A percentile compares a stretch with the other conserved stretches of the same genome.
Conservation (phyloP, 1,140 invertebrate species). For the Trachymyrmex septentrionalis region DNA sequence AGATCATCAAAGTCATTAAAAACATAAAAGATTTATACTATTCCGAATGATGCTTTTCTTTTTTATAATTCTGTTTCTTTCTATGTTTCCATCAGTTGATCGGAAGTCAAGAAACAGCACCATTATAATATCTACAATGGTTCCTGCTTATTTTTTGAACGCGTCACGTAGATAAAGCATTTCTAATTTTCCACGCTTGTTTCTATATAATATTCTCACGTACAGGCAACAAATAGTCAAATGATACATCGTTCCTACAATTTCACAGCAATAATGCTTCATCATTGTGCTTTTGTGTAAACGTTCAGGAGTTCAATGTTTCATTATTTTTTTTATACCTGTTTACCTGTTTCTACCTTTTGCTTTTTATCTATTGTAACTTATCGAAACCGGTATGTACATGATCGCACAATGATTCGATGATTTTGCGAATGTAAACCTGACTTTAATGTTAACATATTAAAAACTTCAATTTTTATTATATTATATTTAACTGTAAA, state of each 20-base stretch:
- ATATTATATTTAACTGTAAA: neutral
- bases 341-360: neutral
- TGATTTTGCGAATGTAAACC: neutral
- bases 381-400: neutral
- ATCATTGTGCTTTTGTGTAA: neutral
- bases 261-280: constrained; percentile 22
- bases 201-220: constrained; percentile 2
- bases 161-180: constrained; percentile 65
- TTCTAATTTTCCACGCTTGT: constrained; percentile 77
- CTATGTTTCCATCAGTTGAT: constrained; percentile 60
- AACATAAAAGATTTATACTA: constrained; percentile 58
- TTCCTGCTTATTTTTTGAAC: constrained; percentile 63
- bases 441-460: neutral
- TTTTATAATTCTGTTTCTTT: neutral
- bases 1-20: neutral
- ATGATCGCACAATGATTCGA: neutral
- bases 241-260: constrained; percentile 35
- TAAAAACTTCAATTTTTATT: neutral
- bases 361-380: neutral
- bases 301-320: neutral
- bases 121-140: constrained; percentile 1
- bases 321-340: neutral
- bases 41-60: neutral
- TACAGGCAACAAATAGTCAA: constrained; percentile 34
- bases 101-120: constrained; percentile 22